Conservation (phyloP, 2,888 invertebrate species). For the Drosophila neonasuta region DNA sequence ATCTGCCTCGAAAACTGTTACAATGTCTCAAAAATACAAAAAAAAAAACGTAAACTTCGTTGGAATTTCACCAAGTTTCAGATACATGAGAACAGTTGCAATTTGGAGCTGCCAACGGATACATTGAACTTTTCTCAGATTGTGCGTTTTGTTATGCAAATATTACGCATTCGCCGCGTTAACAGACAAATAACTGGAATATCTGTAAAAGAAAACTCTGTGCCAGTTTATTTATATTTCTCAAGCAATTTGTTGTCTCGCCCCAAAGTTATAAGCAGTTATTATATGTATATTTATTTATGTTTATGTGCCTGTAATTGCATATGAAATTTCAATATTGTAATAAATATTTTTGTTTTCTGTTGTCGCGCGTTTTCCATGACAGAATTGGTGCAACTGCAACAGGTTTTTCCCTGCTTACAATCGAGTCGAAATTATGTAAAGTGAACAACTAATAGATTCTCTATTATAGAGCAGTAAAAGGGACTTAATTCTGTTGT, state of each 20-base stretch:
- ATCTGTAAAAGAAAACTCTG: conserved; percentile 18
- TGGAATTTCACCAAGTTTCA: conserved; percentile 12
- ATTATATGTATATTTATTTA: conserved; percentile 44
- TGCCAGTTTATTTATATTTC: conserved; percentile 30
- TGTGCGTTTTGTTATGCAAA: conserved; percentile 36
- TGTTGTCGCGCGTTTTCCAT: conserved; percentile 55
- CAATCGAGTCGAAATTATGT: conserved; percentile 5
- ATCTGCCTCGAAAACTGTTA: conserved; percentile 53
- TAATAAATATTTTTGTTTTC: conserved; percentile 67
- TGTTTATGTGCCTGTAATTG: conserved; percentile 65
- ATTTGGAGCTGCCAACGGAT: conserved; percentile 34
- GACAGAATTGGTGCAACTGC: conserved; percentile 73
- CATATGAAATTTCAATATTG: conserved; percentile 65
- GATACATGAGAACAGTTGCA: conserved; percentile 53
- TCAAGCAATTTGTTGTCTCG: conserved; percentile 44
- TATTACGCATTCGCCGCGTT: conserved; percentile 63
- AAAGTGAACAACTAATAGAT: conserved; percentile 17
- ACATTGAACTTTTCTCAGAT: conserved; percentile 27
- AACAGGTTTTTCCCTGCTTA: conserved; percentile 60
- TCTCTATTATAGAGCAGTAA: neutral
- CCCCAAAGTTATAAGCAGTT: conserved; percentile 45
- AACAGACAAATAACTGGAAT: conserved; percentile 10
- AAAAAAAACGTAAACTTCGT: conserved; percentile 2
- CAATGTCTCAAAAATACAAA: conserved; percentile 55
- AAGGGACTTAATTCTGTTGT: neutral